Percentiles rank a stretch among this genome's conserved stretches.
These are phyloP conservation scores for Hexactinellida sp. DNA, from an alignment of 37 sponge, comb jelly and placozoan species.

Conservation along the genomic window DNA sequence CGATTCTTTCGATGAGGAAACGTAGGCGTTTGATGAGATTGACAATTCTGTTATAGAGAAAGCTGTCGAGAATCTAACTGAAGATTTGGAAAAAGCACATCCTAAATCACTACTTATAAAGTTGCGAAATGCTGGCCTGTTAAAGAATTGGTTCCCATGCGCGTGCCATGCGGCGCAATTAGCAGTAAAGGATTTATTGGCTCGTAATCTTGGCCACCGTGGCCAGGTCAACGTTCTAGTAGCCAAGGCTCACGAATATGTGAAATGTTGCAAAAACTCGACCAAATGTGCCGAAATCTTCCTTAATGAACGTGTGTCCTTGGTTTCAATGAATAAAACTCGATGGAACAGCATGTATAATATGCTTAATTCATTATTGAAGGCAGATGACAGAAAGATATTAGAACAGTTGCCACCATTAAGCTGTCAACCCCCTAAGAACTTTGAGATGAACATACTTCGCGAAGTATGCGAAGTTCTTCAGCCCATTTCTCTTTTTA, in stretches of 20 bases:
- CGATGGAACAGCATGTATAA: conserved; percentile 15
- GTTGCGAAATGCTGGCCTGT: not conserved
- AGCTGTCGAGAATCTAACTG: not conserved
- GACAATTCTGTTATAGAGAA: not conserved
- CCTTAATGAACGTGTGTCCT: not conserved
- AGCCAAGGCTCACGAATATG: not conserved
- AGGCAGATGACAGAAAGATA: not conserved
- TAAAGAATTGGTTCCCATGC: not conserved
- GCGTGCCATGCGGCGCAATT: conserved; percentile 3
- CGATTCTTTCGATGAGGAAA: not conserved
- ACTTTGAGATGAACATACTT: not conserved
- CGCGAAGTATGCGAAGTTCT: not conserved
- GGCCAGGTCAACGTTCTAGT: not conserved
- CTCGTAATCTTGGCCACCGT: not conserved
- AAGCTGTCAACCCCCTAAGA: not conserved
- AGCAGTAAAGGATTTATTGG: not conserved
- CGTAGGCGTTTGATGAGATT: not conserved
- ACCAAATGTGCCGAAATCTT: conserved; percentile 14
- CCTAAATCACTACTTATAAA: not conserved
- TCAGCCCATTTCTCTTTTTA: not conserved
- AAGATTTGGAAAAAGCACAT: not conserved
- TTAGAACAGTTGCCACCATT: not conserved
- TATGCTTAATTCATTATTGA: not conserved
- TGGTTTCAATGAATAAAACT: not conserved
- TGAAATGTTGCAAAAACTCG: not conserved